Conservation (phyloP, 2,113 vertebrate species). For the Nymphicus hollandicus region DNA sequence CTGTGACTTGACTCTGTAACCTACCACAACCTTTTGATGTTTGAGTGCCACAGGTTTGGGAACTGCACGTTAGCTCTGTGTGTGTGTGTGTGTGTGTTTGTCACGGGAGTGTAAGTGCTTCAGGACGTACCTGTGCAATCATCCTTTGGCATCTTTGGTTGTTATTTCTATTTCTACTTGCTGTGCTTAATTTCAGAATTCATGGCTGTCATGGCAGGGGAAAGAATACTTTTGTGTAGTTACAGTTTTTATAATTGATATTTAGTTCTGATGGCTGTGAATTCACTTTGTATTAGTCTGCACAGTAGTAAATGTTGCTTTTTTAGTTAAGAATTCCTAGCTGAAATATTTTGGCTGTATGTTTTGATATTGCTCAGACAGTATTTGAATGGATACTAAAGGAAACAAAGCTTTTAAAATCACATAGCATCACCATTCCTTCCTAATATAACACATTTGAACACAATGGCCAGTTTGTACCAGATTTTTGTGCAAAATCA, state of each 20-base stretch:
- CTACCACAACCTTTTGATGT: not conserved
- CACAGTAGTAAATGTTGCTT: not conserved
- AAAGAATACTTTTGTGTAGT: not conserved
- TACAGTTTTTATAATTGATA: not conserved
- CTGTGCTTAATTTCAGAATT: not conserved
- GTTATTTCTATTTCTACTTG: not conserved
- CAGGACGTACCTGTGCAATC: not conserved
- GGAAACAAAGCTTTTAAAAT: not conserved
- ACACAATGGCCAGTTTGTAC: not conserved
- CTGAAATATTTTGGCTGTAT: not conserved
- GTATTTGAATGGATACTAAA: not conserved
- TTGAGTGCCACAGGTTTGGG: fast-evolving
- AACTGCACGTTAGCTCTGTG: no score
- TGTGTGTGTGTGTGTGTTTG: not conserved
- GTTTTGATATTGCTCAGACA: not conserved
- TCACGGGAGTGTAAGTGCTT: not conserved
- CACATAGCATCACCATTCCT: not conserved
- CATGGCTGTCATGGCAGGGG: fast-evolving
- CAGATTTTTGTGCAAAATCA: not conserved
- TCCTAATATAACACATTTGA: not conserved
- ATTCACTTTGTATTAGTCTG: not conserved
- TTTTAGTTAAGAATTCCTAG: not conserved
- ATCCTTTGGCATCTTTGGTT: not conserved
- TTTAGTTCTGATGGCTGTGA: not conserved
- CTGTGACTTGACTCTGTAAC: not conserved